Base-by-base conservation (phyloP, 2,888 invertebrate species). In the Drosophila mettleri region DNA sequence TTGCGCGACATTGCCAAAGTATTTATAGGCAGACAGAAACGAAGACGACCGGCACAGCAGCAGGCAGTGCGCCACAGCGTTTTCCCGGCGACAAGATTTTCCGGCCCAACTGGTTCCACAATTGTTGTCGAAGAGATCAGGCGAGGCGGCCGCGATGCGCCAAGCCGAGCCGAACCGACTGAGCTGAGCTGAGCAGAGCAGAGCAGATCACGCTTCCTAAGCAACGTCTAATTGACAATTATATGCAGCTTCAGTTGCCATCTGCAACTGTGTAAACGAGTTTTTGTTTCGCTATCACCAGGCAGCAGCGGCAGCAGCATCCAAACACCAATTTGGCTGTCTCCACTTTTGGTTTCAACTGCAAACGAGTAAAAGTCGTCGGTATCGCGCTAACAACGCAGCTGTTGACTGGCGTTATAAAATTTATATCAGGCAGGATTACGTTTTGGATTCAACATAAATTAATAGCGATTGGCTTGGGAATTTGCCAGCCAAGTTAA, bases 51-150 rank as follows among this genome's bases (percentile, higher is more conserved):
- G 67, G 68, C 80, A 65, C 45, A 22, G 27, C 33, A 45, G 10
- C 29, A 58, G 39, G 57, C 33, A 58, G 59, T 41, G 20, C 39
- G 66, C 48, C 46, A 69, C 51, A 61, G 69, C 86, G 75, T 77
- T 85, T 85, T 86, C 88, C 88, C 80, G 80, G 66, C 74, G 76
- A 85, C 85, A 83, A 83, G 85, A 85, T 88, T 85, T 85, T 85
- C 85, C 85, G 71, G 85, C 80, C 78, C 70, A 72, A 88, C 85
- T 74, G 85, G 85, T 82, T 82, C 66, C 69, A 68, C 69, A 63
- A 74, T 79, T 79, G 76, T 64, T 66, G 59, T 41, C 54, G 53
- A 33, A 10, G 39, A 45, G 67, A 62, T 67, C 60, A 39, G 41
- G 29, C 62, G 41, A 46, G 49, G 62, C 57, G 46, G 69, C 62